Evolutionary conservation across 2,797 vertebrate species (phyloP).

Genomic region (Meriones psammophilus): DNA sequence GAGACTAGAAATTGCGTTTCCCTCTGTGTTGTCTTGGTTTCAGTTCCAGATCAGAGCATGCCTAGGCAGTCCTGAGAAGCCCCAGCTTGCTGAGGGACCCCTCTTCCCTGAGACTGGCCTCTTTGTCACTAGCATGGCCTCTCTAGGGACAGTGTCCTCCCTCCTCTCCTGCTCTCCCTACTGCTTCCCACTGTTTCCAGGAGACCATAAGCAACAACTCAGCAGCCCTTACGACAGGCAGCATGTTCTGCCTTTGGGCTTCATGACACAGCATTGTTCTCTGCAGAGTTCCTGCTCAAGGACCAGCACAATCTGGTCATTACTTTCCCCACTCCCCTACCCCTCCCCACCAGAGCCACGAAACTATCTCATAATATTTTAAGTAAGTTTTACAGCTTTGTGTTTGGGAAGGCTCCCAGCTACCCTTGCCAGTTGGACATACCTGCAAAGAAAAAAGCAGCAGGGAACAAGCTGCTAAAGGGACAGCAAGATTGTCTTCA

Average conservation of each 20-base stretch:
- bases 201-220: not conserved
- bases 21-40: not conserved
- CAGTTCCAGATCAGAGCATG: not conserved
- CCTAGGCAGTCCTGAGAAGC: not conserved
- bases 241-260: not conserved
- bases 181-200: not conserved
- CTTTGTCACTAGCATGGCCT: not conserved
- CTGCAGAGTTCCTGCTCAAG: not conserved
- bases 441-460: not conserved
- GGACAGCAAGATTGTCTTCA: not conserved
- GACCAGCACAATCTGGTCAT: not conserved
- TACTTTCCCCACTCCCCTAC: no score
- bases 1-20: not conserved
- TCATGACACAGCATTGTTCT: not conserved
- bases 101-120: not conserved
- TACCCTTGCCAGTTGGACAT: not conserved
- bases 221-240: not conserved
- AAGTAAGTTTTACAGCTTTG: not conserved
- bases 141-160: not conserved
- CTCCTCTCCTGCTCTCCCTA: not conserved
- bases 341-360: not conserved
- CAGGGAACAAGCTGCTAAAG: not conserved
- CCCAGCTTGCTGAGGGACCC: not conserved
- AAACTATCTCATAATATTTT: not conserved
- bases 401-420: not conserved